Percentiles rank a stretch among this genome's conserved stretches.
These are phyloP conservation scores for Rachycentron canadum DNA, from an alignment of 2,797 vertebrate species.

Conservation along the genomic window DNA sequence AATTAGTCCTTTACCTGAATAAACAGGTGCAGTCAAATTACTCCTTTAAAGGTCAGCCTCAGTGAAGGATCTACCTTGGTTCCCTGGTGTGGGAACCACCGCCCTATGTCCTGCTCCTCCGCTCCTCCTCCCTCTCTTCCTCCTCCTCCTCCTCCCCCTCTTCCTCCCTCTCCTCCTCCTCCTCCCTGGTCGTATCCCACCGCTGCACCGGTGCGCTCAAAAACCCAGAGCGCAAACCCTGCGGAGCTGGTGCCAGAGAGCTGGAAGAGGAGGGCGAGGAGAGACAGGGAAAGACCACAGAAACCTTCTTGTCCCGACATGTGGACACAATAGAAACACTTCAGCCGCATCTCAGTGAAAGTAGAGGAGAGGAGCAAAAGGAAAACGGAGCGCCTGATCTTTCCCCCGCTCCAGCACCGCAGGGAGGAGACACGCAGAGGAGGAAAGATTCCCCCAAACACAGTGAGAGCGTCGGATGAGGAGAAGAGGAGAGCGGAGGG, in stretches of 20 bases:
- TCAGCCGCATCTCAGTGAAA: slow-evolving; percentile 21
- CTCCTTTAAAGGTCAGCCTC: not conserved
- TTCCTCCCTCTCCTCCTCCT: slow-evolving; percentile 35
- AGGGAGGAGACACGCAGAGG: slow-evolving; percentile 61
- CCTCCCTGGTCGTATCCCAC: slow-evolving; percentile 40
- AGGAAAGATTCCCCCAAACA: slow-evolving; percentile 77
- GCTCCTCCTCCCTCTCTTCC: slow-evolving; percentile 44
- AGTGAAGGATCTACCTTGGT: not conserved
- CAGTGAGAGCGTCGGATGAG: slow-evolving; percentile 75
- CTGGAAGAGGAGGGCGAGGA: slow-evolving; percentile 1
- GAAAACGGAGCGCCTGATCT: slow-evolving; percentile 67
- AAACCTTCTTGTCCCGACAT: slow-evolving; percentile 10
- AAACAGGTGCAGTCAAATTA: not conserved
- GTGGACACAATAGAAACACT: not conserved
- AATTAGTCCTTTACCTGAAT: not conserved
- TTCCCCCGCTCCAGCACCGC: slow-evolving; percentile 54
- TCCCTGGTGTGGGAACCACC: slow-evolving; percentile 26
- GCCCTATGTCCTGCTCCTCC: slow-evolving; percentile 31
- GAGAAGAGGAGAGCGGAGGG: slow-evolving; percentile 81
- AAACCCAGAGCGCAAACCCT: slow-evolving; percentile 50
- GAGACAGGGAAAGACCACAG: not conserved
- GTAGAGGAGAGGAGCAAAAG: slow-evolving; percentile 41
- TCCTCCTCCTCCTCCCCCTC: slow-evolving; percentile 42
- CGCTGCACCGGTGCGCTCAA: slow-evolving; percentile 58
- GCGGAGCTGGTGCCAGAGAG: slow-evolving; percentile 21